Evolutionary conservation across 2,113 vertebrate genomes (phyloP).

Genomic region (Murina feae): DNA sequence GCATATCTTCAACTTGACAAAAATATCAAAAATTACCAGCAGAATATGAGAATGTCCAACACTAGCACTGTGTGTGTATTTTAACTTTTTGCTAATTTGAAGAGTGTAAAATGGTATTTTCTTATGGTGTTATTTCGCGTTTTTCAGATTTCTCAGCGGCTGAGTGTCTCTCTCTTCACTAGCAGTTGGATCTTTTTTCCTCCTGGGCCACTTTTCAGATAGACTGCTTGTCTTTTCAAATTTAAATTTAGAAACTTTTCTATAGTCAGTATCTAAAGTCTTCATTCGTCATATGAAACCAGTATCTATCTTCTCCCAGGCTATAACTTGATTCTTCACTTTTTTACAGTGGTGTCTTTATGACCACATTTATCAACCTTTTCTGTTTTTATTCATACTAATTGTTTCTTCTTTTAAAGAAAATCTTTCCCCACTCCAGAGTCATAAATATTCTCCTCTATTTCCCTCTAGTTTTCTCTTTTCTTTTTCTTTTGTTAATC

Average conservation of each 20-base stretch:
- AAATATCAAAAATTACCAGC: not conserved
- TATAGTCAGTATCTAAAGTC: not conserved
- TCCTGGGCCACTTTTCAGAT: not conserved
- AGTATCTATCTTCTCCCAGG: not conserved
- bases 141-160: not conserved
- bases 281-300: not conserved
- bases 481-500: too few relatives aligned
- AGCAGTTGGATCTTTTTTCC: not conserved
- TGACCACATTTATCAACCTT: not conserved
- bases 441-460: not conserved
- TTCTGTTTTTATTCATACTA: not conserved
- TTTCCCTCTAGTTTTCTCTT: not conserved
- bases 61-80: not conserved
- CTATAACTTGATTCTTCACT: not conserved
- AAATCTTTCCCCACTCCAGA: not conserved
- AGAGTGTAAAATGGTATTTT: not conserved
- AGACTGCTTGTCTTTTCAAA: not conserved
- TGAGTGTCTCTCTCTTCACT: not conserved
- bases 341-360: not conserved
- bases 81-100: not conserved
- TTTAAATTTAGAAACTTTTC: not conserved
- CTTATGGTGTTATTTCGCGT: not conserved
- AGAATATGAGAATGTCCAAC: not conserved
- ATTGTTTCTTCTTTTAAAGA: not conserved
- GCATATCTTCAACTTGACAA: not conserved